Percentiles rank a stretch among this genome's conserved stretches.
phyloP scores from a whole-genome alignment of 2,888 invertebrate species.

The Stenchaetothrips biformis region DNA sequence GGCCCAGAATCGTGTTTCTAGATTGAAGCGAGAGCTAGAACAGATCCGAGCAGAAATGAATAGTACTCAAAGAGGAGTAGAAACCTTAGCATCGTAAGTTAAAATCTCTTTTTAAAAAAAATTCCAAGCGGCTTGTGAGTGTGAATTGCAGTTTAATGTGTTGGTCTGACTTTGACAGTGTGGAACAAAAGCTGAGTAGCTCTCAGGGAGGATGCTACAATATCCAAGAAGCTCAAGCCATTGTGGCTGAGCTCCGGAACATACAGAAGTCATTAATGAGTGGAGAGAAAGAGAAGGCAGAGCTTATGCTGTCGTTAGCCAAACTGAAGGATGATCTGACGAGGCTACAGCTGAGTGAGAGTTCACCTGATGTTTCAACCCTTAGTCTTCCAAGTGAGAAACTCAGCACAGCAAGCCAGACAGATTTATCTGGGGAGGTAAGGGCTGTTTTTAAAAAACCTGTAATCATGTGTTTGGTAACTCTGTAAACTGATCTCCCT shows the following conservation, averaged over 20 bases:
- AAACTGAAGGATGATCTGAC: slow-evolving; percentile 90
- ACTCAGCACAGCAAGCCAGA: slow-evolving; percentile 90
- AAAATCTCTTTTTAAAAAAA: background rate
- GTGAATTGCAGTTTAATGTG: background rate
- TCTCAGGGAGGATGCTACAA: slow-evolving; percentile 84
- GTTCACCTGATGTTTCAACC: slow-evolving; percentile 70
- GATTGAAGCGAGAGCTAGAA: slow-evolving; percentile 81
- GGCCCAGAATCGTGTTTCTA: slow-evolving; percentile 81
- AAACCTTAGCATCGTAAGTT: slow-evolving; percentile 82
- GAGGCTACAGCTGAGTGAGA: slow-evolving; percentile 76
- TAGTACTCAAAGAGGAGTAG: slow-evolving; percentile 86
- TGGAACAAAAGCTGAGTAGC: slow-evolving; percentile 81
- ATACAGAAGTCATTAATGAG: slow-evolving; percentile 86
- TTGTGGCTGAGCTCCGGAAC: slow-evolving; percentile 86
- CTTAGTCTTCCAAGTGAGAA: slow-evolving; percentile 80
- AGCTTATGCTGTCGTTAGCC: slow-evolving; percentile 88
- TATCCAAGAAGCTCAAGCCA: slow-evolving; percentile 91
- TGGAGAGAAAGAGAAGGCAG: slow-evolving; percentile 89
- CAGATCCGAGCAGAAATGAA: slow-evolving; percentile 89
- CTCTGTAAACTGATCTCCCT: background rate
- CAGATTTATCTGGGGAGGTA: slow-evolving; percentile 84
- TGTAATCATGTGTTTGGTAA: slow-evolving; percentile 8
- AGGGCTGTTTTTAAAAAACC: slow-evolving; percentile 28
- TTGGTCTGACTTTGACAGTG: slow-evolving; percentile 53
- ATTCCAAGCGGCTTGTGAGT: background rate